Conservation (phyloP, 2,113 vertebrate species). For the Cyprinodon brontotheroides region DNA sequence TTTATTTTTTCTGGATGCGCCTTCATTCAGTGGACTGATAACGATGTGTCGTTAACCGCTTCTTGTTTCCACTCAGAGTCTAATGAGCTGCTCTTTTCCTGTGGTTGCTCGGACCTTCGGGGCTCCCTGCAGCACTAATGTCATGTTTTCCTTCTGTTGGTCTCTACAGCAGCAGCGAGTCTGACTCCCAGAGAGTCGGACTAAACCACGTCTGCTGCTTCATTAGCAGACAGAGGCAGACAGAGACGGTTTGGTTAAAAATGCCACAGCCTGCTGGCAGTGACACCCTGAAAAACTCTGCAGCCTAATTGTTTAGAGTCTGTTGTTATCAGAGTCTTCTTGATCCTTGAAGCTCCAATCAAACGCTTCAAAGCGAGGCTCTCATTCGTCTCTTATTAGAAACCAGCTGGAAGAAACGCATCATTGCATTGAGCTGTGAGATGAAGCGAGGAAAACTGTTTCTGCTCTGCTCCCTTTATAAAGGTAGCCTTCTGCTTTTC, state of each 20-base stretch:
- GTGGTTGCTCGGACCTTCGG: not conserved
- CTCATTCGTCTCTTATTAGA: slow-evolving; percentile 4
- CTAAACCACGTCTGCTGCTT: not conserved
- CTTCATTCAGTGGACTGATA: not conserved
- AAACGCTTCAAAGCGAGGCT: slow-evolving; percentile 9
- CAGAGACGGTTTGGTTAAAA: not conserved
- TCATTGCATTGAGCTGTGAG: slow-evolving; percentile 4
- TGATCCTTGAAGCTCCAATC: slow-evolving; percentile 7
- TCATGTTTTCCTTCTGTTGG: not conserved
- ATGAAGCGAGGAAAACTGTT: not conserved
- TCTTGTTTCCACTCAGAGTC: not conserved
- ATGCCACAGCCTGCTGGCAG: not conserved
- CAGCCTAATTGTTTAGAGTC: slow-evolving; percentile 1
- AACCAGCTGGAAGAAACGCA: slow-evolving; percentile 8
- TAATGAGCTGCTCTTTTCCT: not conserved
- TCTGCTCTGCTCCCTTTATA: not conserved
- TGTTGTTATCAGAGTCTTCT: not conserved
- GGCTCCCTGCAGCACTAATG: not conserved
- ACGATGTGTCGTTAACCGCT: not conserved
- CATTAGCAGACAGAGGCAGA: not conserved
- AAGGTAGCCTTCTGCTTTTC: slow-evolving; percentile 44
- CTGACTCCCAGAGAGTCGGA: not conserved
- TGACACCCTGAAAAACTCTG: not conserved
- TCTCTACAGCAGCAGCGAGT: not conserved
- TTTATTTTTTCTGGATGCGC: too few relatives aligned